Evolutionary conservation across 1,140 invertebrate genomes (phyloP), one percentile per base, ranked within the genome.

Genomic region (Drosophila elegans): DNA sequence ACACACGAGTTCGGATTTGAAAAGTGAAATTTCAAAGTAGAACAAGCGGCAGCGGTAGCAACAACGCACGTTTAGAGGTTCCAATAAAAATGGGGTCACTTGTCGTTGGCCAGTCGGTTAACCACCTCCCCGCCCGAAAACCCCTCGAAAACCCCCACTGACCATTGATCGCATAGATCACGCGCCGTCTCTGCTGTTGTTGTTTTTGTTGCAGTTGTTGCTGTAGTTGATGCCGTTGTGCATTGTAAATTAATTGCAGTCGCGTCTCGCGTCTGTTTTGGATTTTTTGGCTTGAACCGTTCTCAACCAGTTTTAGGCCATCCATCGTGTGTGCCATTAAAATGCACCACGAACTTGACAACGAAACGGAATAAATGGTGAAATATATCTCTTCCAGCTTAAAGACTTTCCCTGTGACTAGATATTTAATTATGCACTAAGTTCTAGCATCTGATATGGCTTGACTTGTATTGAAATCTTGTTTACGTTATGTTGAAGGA

Each of bases 11-110:
- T 79, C 32, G 62, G 52, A 75, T 88, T 84, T 88, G 68, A 88
- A 88, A 88, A 88, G 83, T 88, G 83, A 88, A 88, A 88, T 89
- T 88, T 88, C 61, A 74, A 88, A 89, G 84, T 83, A 88, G 84
- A 88, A 88, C 80, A 80, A 72, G 44, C 48, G 48, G 48, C 63
- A 69, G 56, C 54, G 74, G 39, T 55, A 69, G 57, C 52, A 36
- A 48, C 69, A 45, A 51, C 69, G 74, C 63, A 89, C 84, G 76
- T 60, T 60, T 71, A 66, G 76, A 84, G 76, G 76, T 74, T 88
- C 77, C 83, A 89, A 84, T 89, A 77, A 80, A 88, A 88, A 64
- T 88, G 84, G 73, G 83, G 83, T 88, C 83, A 84, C 84, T 80
- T 88, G 79, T 83, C 67, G 66, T 64, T 88, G 80, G 67, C 83